phyloP scores from a whole-genome alignment of 2,888 invertebrate species.

The Netelia virgata region DNA sequence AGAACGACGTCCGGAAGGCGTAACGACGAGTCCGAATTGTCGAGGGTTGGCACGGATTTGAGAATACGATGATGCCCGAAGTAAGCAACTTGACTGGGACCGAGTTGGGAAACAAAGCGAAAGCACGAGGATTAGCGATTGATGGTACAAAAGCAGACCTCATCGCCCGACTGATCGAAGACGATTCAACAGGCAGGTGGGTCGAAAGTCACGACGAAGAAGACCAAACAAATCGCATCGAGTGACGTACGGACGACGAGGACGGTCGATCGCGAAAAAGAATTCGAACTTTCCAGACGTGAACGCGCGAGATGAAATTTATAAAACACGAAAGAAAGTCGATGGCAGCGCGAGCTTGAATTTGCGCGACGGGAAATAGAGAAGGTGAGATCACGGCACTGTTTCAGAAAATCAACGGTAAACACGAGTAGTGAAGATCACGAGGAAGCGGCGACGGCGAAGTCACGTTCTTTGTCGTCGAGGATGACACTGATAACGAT shows the following conservation, averaged over 20 bases:
- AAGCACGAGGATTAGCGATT: conserved; percentile 12
- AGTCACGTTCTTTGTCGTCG: neutral
- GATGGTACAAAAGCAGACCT: conserved; percentile 11
- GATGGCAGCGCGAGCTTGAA: conserved; percentile 30
- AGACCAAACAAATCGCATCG: neutral
- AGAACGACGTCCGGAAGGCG: too few relatives aligned
- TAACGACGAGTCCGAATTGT: neutral
- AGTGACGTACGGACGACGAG: neutral
- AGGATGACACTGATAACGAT: conserved; percentile 47
- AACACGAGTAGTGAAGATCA: neutral
- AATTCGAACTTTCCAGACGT: conserved; percentile 8
- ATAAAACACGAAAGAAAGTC: neutral
- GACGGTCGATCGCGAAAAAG: conserved; percentile 1
- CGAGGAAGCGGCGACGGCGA: neutral
- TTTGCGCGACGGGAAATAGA: conserved; percentile 23
- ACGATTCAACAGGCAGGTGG: conserved; percentile 14
- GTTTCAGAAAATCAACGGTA: neutral
- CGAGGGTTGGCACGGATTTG: neutral
- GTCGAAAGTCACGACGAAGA: neutral
- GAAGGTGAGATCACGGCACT: neutral
- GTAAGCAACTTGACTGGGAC: neutral
- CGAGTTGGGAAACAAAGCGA: neutral
- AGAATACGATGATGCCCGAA: neutral
- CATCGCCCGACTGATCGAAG: conserved; percentile 10
- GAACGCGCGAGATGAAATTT: conserved; percentile 20